These are phyloP conservation scores for Tinea semifulvella DNA, from an alignment of 2,888 invertebrate species.

Conservation along the genomic window DNA sequence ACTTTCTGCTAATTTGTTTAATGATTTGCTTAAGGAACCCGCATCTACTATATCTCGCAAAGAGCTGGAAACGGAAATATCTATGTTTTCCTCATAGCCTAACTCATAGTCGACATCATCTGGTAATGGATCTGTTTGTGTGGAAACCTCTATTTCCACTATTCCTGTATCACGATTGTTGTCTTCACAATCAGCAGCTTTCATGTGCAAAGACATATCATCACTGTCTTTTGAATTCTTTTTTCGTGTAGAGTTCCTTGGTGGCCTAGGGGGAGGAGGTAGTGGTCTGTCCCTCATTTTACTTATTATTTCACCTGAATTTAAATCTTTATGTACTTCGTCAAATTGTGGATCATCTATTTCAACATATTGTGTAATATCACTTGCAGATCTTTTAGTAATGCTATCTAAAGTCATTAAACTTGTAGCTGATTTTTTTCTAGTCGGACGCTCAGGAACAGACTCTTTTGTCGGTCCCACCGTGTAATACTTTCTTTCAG, in stretches of 20 bases:
- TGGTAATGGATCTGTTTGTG: conserved; percentile 86
- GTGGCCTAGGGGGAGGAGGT: conserved; percentile 87
- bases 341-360: conserved; percentile 68
- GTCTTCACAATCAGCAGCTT: neutral
- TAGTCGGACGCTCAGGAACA: conserved; percentile 71
- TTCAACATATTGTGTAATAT: conserved; percentile 69
- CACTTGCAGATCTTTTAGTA: conserved; percentile 45
- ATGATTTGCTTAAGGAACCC: conserved; percentile 59
- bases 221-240: conserved; percentile 24
- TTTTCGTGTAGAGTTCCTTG: conserved; percentile 67
- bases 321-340: conserved; percentile 69
- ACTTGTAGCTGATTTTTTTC: conserved; percentile 67
- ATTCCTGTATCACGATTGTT: conserved; percentile 32
- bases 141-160: conserved; percentile 78
- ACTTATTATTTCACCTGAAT: conserved; percentile 78
- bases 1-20: conserved; percentile 57
- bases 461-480: conserved; percentile 53
- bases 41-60: conserved; percentile 57
- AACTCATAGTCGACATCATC: conserved; percentile 78
- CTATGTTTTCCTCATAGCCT: conserved; percentile 54
- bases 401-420: conserved; percentile 62
- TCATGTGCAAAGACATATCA: neutral
- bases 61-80: conserved; percentile 56
- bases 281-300: conserved; percentile 88
- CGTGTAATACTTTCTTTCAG: conserved; percentile 75